Conservation (phyloP, 2,888 invertebrate species). For the Spilarctia lutea region DNA sequence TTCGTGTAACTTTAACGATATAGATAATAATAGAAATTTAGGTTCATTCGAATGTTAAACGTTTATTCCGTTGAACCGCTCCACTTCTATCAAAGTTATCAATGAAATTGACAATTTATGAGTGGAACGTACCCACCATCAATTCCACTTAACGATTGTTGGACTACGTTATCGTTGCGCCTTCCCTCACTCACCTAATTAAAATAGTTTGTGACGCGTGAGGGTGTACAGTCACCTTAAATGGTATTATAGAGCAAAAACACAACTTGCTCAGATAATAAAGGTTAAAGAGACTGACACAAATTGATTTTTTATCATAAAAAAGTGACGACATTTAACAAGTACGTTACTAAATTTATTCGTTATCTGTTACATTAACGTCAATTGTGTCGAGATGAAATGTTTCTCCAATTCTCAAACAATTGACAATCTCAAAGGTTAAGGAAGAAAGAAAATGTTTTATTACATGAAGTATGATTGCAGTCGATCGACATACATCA, state of each 20-base stretch:
- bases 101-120: conserved; percentile 11
- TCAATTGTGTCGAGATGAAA: conserved; percentile 64
- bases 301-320: conserved; percentile 82
- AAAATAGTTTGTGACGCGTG: conserved; percentile 8
- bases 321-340: conserved; percentile 73
- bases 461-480: not conserved
- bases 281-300: conserved; percentile 68
- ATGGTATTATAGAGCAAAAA: conserved; percentile 41
- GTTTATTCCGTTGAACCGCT: conserved; percentile 28
- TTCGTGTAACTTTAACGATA: conserved; percentile 32
- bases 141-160: conserved; percentile 10
- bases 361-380: conserved; percentile 75
- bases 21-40: conserved; percentile 38
- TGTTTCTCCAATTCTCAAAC: conserved; percentile 24
- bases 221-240: conserved; percentile 33
- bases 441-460: not conserved
- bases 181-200: conserved; percentile 11
- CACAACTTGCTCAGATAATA: conserved; percentile 45
- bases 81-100: conserved; percentile 21
- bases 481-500: not conserved
- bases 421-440: not conserved
- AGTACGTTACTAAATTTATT: conserved; percentile 70
- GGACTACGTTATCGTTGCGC: not conserved
- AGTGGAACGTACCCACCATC: conserved; percentile 9
- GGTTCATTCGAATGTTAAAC: conserved; percentile 14